phyloP scores from a whole-genome alignment of 2,888 invertebrate species.

The Miltochrista miniata region DNA sequence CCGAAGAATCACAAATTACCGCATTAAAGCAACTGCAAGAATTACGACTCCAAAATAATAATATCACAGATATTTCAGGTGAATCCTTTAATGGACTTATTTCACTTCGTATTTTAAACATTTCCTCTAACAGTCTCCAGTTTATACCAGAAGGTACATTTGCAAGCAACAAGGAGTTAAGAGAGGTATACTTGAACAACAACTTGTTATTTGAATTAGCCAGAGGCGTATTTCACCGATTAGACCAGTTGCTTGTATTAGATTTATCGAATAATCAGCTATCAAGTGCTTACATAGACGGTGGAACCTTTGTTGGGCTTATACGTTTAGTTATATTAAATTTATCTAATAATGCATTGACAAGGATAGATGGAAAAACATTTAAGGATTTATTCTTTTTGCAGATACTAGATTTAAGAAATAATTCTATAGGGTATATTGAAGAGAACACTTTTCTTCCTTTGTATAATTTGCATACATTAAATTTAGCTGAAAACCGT shows the following conservation, averaged over 20 bases:
- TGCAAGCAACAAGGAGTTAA: slow-evolving; percentile 90
- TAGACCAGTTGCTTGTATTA: slow-evolving; percentile 93
- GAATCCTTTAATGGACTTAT: slow-evolving; percentile 91
- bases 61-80: slow-evolving; percentile 90
- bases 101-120: slow-evolving; percentile 91
- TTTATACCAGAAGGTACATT: slow-evolving; percentile 92
- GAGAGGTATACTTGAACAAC: slow-evolving; percentile 93
- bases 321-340: slow-evolving; percentile 94
- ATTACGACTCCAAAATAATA: slow-evolving; percentile 91
- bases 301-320: slow-evolving; percentile 92
- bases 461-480: slow-evolving; percentile 93
- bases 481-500: slow-evolving; percentile 95
- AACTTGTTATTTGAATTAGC: slow-evolving; percentile 94
- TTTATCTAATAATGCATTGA: slow-evolving; percentile 92
- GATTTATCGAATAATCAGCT: slow-evolving; percentile 94
- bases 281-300: slow-evolving; percentile 92
- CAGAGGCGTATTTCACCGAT: slow-evolving; percentile 91
- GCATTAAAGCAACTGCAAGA: slow-evolving; percentile 90
- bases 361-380: slow-evolving; percentile 91
- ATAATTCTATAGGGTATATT: slow-evolving; percentile 93
- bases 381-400: slow-evolving; percentile 95
- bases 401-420: slow-evolving; percentile 93
- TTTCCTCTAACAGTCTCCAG: slow-evolving; percentile 93
- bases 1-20: slow-evolving; percentile 90
- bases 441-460: slow-evolving; percentile 94